These are phyloP conservation scores for Coptotermes formosanus DNA, from an alignment of 1,140 invertebrate genomes.

Conservation along the genomic window DNA sequence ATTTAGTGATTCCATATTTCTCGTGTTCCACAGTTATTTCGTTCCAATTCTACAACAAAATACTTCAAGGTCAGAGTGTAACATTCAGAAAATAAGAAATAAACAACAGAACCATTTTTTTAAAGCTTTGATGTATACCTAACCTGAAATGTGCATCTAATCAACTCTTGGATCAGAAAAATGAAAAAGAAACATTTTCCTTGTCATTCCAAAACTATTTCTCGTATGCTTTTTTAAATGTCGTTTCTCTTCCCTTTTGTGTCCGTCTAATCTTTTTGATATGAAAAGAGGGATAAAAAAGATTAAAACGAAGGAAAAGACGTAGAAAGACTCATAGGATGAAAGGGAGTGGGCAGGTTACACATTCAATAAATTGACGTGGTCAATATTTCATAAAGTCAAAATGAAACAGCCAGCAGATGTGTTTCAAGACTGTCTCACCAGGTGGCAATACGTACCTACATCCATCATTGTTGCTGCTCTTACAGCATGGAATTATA, in stretches of 20 bases:
- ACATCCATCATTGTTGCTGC: constrained; percentile 14
- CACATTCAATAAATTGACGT: constrained; percentile 19
- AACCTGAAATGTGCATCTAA: constrained; percentile 19
- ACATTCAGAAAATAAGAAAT: background rate
- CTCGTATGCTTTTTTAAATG: constrained; percentile 7
- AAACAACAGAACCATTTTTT: background rate
- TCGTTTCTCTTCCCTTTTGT: constrained; percentile 5
- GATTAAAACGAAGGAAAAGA: constrained; percentile 16
- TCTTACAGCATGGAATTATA: constrained; percentile 12
- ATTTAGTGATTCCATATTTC: background rate
- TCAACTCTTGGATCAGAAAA: background rate
- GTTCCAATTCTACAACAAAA: background rate
- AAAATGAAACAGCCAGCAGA: constrained; percentile 15
- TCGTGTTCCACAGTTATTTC: background rate
- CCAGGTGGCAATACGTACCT: constrained; percentile 14
- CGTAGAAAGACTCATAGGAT: background rate
- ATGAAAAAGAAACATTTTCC: constrained; percentile 2
- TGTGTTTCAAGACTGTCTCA: constrained; percentile 11
- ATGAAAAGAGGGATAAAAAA: background rate
- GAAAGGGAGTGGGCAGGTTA: background rate
- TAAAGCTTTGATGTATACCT: background rate
- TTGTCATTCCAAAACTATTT: constrained; percentile 13
- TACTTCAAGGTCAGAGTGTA: background rate
- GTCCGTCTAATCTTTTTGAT: constrained; percentile 16
- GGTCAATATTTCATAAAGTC: constrained; percentile 16